Base-by-base conservation (phyloP, 2,888 invertebrate species). In the Hydroisotoma schaefferi region DNA sequence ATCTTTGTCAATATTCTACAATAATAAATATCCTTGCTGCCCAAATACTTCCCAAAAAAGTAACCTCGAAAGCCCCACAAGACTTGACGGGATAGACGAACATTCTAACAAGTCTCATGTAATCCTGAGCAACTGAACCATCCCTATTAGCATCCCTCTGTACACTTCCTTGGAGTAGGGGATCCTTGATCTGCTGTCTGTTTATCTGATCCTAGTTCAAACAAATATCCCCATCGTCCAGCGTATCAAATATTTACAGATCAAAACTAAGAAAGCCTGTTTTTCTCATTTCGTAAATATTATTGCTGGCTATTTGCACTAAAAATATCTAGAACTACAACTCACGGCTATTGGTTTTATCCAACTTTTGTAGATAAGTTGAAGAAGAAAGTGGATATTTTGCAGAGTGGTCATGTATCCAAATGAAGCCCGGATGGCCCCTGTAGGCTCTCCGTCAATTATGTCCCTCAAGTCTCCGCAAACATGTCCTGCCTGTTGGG, bases 401-500 rank as follows among this genome's bases (percentile, higher is more conserved):
- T 66, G 67, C 55, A 29, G 49, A 28, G 84, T 85, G 10, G 93
- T 92, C 84, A 89, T 90, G 74, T 90, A 93, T 20, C 97, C 97
- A 76, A 97, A 92, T 1, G 97, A 97, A 2, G 89, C 83, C 74
- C 98, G 81, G 12, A 95, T 83, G 1, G 94, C 90, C 8, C 98
- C 98, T 0, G 95, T 94, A 0, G 98, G 97, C 69, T 80, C 80
- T 0, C 92, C 94, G 73, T 91, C 81, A 2, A 95, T 80, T 55
- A 95, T 78, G 78, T 95, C 94, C 63, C 84, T 81, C 73, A 87
- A 85, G 75, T 94, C 95, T 0, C 95, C 94, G 77, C 95, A 95
- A 40, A 89, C 85, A 76, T 94, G 94, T 0, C 95, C 95, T 2
- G 86, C 84, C 81, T 83, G 73, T 65, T 6, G 20, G n/a, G 15